A percentile compares a stretch with the other conserved stretches of the same genome.
Evolutionary conservation across 2,113 vertebrate genomes (phyloP).

Genomic region (Pelobates fuscus): DNA sequence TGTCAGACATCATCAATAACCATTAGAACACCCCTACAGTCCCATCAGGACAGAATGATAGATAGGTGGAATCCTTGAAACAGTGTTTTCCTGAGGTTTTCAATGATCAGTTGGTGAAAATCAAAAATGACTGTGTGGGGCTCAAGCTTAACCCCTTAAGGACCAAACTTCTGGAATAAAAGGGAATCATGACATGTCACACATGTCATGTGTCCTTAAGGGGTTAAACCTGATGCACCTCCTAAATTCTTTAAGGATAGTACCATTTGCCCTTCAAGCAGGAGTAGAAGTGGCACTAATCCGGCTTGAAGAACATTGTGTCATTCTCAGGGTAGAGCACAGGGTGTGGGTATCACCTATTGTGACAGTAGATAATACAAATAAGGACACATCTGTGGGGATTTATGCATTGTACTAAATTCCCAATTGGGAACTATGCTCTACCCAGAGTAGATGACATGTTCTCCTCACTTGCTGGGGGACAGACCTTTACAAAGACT

Average conservation of each 20-base stretch:
- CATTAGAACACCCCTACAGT: not conserved
- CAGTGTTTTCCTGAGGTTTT: not conserved
- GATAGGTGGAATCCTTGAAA: not conserved
- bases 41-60: not conserved
- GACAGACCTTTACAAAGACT: not conserved
- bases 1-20: not conserved
- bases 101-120: not conserved
- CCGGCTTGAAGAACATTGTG: not conserved
- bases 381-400: not conserved
- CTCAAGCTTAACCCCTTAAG: too few species aligned
- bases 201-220: too few species aligned
- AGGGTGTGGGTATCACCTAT: not conserved
- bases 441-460: not conserved
- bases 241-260: conserved; percentile 1
- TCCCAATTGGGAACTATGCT: not conserved
- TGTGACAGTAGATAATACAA: not conserved
- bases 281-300: not conserved
- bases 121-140: not conserved
- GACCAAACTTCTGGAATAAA: too few species aligned
- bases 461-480: not conserved
- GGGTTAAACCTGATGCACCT: not conserved
- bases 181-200: too few species aligned
- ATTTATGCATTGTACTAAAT: not conserved
- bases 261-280: conserved; percentile 2
- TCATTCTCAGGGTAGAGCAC: not conserved